These are phyloP conservation scores for Tuberolachnus salignus DNA, from an alignment of 2,888 invertebrate species.

Conservation along the genomic window DNA sequence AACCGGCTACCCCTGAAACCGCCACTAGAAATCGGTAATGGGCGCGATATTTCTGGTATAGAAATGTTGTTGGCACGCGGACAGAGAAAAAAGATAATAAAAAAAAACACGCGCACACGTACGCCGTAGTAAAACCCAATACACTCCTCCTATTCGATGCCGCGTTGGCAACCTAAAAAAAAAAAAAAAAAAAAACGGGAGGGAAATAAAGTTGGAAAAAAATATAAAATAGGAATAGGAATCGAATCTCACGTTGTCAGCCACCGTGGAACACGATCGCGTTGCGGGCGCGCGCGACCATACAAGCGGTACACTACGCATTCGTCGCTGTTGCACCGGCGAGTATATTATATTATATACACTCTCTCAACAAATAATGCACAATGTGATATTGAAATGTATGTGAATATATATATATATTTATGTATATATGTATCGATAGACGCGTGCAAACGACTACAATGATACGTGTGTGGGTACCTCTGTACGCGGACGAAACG, in stretches of 20 bases:
- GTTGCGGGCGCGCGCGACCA: not conserved
- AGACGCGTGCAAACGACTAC: conserved; percentile 27
- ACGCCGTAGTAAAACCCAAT: conserved; percentile 18
- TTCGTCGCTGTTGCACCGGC: not conserved
- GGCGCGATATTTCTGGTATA: no score
- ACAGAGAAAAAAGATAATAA: no score
- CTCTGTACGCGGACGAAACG: conserved; percentile 35
- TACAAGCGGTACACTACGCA: not conserved
- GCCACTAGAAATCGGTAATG: no score
- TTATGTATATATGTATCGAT: conserved; percentile 43
- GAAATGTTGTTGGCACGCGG: no score
- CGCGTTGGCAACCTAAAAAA: not conserved
- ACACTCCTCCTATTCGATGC: conserved; percentile 1
- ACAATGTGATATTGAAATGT: conserved; percentile 53
- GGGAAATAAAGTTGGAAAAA: not conserved
- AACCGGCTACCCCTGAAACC: no score
- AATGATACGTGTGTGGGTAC: not conserved
- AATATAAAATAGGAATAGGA: not conserved
- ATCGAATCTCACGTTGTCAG: conserved; percentile 54
- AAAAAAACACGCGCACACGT: not conserved
- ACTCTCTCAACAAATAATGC: conserved; percentile 48
- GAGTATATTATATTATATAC: no score
- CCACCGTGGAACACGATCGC: conserved; percentile 51
- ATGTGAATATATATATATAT: no score
- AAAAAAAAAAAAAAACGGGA: not conserved